Percentiles rank a stretch among this genome's conserved stretches.
These are phyloP conservation scores for Simalia tracyae DNA, from an alignment of 2,797 vertebrate species.

Conservation along the genomic window DNA sequence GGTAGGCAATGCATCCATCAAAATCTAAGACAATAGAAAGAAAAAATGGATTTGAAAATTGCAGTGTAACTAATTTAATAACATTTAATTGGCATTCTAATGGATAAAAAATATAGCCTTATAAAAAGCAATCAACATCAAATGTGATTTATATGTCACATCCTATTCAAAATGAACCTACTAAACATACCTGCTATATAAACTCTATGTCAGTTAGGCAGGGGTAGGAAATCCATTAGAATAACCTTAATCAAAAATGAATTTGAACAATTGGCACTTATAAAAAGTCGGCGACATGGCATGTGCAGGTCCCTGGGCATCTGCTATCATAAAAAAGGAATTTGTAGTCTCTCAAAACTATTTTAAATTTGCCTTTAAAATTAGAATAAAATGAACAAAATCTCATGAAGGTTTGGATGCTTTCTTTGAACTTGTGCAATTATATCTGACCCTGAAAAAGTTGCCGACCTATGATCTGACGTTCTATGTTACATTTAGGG, in stretches of 20 bases:
- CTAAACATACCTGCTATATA: neutral
- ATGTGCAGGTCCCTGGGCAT: too few relatives aligned
- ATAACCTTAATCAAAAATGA: neutral
- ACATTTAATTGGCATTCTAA: neutral
- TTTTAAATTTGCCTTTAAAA: too few relatives aligned
- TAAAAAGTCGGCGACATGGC: neutral
- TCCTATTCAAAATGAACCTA: neutral
- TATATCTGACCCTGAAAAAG: too few relatives aligned
- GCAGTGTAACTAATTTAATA: neutral
- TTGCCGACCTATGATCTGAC: too few relatives aligned
- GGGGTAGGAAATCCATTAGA: neutral
- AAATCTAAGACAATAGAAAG: slow-evolving; percentile 79
- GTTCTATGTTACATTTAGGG: neutral
- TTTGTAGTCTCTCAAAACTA: too few relatives aligned
- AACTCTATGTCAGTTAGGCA: neutral
- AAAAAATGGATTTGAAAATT: neutral
- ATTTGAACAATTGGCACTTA: neutral
- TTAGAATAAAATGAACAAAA: neutral
- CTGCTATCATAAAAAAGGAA: too few relatives aligned
- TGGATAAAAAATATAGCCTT: neutral
- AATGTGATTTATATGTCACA: neutral
- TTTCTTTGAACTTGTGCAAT: neutral
- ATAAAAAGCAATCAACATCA: neutral
- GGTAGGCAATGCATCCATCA: slow-evolving; percentile 87
- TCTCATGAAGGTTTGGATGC: neutral